Evolutionary conservation across 2,888 invertebrate species (phyloP).

Genomic region (Andrena marginata): DNA sequence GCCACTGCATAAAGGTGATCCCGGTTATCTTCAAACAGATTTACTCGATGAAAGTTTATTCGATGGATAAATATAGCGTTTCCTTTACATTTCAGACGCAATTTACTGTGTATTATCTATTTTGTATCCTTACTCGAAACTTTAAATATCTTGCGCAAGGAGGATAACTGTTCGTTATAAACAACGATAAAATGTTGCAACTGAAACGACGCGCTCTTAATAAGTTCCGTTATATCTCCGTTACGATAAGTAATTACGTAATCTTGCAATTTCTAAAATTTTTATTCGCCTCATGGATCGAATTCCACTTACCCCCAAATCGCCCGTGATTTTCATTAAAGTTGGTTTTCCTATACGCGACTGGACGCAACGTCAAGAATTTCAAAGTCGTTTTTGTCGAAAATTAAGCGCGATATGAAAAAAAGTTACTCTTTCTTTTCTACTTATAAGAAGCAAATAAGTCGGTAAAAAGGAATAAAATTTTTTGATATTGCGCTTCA

Average conservation of each 20-base stretch:
- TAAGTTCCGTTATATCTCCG: not conserved
- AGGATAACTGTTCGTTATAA: not conserved
- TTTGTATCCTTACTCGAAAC: not conserved
- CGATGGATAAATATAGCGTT: not conserved
- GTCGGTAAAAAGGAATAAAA: too few species aligned
- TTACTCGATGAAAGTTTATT: not conserved
- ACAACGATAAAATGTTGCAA: not conserved
- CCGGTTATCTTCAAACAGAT: not conserved
- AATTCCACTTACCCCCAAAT: too few species aligned
- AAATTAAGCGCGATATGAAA: too few species aligned
- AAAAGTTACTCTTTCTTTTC: too few species aligned
- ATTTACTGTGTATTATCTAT: not conserved
- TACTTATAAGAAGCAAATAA: too few species aligned
- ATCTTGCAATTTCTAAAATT: slow-evolving; percentile 19
- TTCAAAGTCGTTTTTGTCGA: too few species aligned
- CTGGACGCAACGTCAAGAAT: too few species aligned
- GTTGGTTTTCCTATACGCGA: too few species aligned
- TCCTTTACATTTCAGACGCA: not conserved
- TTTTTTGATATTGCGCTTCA: too few species aligned
- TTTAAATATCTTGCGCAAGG: not conserved
- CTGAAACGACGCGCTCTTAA: not conserved
- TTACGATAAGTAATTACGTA: not conserved
- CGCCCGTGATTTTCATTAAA: too few species aligned
- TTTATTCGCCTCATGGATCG: not conserved
- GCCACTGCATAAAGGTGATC: not conserved